Conservation (phyloP, 2,113 vertebrate genomes). For the Pachypanchax playfairii region DNA sequence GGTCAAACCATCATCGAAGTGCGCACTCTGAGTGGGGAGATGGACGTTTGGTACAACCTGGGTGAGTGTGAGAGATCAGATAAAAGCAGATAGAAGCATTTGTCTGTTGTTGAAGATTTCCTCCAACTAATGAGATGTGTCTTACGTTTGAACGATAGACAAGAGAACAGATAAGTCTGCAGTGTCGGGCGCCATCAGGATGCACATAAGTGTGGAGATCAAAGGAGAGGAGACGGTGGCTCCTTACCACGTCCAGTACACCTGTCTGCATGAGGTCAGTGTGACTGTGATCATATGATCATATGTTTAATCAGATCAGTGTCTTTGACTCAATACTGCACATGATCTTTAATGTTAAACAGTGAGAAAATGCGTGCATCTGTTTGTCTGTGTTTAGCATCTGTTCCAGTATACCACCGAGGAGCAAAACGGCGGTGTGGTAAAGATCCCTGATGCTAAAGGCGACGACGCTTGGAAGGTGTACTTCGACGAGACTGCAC, state of each 20-base stretch:
- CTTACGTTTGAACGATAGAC: conserved; percentile 77
- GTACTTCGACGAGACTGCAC: conserved; percentile 95
- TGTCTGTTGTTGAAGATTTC: conserved; percentile 27
- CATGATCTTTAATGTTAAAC: too few species aligned
- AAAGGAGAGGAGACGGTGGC: conserved; percentile 98
- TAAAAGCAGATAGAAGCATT: conserved; percentile 18
- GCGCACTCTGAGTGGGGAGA: conserved; percentile 95
- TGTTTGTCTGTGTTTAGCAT: conserved; percentile 79
- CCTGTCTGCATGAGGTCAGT: conserved; percentile 96
- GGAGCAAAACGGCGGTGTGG: conserved; percentile 90
- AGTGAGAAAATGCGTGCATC: too few species aligned
- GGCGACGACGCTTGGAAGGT: conserved; percentile 98
- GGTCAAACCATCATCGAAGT: conserved; percentile 99
- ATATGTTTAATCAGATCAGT: background rate
- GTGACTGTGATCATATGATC: conserved; percentile 1
- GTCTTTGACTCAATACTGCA: too few species aligned
- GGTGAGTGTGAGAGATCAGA: conserved; percentile 78
- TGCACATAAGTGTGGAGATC: conserved; percentile 99
- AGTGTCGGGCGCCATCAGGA: conserved; percentile 93
- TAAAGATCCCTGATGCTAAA: conserved; percentile 96
- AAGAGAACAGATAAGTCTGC: conserved; percentile 97
- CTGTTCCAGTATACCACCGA: conserved; percentile 97
- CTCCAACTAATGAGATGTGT: conserved; percentile 20
- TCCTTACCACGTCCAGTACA: conserved; percentile 96
- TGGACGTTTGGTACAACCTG: conserved; percentile 99